A percentile compares a stretch with the other conserved stretches of the same genome.
Evolutionary conservation across 2,797 vertebrate genomes (phyloP).

Genomic region (Pseudochirops cupreus): DNA sequence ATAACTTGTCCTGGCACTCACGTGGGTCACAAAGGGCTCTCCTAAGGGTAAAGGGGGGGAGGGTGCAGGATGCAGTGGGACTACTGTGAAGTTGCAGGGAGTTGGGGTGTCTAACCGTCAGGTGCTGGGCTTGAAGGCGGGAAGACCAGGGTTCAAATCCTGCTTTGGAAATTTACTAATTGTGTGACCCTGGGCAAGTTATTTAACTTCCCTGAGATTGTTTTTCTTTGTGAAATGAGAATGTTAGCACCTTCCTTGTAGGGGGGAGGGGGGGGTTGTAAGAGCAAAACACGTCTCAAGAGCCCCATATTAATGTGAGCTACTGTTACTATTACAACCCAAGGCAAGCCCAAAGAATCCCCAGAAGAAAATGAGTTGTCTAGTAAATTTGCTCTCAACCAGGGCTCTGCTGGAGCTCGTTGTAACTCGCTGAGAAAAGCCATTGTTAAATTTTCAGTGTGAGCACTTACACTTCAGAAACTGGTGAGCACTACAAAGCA

Average conservation of each 20-base stretch:
- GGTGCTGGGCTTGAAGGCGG: background rate
- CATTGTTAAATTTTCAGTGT: background rate
- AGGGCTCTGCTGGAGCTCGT: background rate
- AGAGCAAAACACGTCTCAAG: background rate
- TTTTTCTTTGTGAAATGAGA: background rate
- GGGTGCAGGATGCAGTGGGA: background rate
- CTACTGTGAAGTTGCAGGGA: too few relatives aligned
- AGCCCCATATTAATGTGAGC: background rate
- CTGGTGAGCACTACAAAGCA: background rate
- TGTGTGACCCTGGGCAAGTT: background rate
- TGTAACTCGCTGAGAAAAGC: background rate
- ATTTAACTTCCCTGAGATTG: background rate
- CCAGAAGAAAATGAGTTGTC: background rate
- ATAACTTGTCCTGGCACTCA: background rate
- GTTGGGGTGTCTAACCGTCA: too few relatives aligned
- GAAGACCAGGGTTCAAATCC: background rate
- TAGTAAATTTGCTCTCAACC: background rate
- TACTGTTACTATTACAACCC: background rate
- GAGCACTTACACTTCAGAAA: background rate
- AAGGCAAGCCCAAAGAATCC: background rate
- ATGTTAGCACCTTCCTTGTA: background rate
- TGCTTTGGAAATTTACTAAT: background rate
- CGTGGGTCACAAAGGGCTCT: background rate
- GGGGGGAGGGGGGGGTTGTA: background rate
- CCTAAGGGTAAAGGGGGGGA: background rate